Evolutionary conservation across 2,888 invertebrate species (phyloP).

Genomic region (Leptopterna dolabrata): DNA sequence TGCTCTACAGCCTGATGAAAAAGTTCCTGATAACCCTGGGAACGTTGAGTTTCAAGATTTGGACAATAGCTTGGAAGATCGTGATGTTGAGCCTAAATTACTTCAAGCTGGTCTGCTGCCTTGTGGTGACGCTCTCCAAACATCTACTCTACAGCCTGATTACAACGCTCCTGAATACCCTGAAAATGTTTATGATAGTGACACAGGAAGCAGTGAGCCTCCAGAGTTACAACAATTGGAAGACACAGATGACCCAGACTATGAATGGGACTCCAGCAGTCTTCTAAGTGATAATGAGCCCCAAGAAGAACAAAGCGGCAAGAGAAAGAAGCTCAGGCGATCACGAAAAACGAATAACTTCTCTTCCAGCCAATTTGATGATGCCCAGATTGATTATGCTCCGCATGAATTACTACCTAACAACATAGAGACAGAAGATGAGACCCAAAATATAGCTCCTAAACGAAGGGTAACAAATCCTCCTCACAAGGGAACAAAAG

Average conservation of each 20-base stretch:
- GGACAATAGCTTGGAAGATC: too few species aligned
- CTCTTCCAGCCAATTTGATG: neutral
- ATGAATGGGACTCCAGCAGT: neutral
- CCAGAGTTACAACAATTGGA: conserved; percentile 15
- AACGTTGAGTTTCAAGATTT: too few species aligned
- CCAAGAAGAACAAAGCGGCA: neutral
- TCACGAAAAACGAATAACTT: neutral
- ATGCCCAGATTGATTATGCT: neutral
- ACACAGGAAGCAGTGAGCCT: neutral
- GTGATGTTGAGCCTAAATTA: neutral
- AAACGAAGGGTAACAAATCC: neutral
- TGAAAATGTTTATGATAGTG: neutral
- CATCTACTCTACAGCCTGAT: too few species aligned
- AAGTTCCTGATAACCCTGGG: too few species aligned
- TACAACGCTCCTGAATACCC: neutral
- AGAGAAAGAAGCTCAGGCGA: neutral
- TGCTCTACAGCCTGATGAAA: too few species aligned
- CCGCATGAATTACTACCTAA: neutral
- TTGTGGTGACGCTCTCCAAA: neutral
- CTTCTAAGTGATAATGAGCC: conserved; percentile 23
- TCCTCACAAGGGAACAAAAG: neutral
- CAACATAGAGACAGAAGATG: conserved; percentile 35
- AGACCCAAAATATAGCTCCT: neutral
- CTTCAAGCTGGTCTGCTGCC: neutral
- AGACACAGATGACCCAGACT: conserved; percentile 5